Evolutionary conservation across 2,113 vertebrate genomes (phyloP).

Genomic region (Sorex fumeus): DNA sequence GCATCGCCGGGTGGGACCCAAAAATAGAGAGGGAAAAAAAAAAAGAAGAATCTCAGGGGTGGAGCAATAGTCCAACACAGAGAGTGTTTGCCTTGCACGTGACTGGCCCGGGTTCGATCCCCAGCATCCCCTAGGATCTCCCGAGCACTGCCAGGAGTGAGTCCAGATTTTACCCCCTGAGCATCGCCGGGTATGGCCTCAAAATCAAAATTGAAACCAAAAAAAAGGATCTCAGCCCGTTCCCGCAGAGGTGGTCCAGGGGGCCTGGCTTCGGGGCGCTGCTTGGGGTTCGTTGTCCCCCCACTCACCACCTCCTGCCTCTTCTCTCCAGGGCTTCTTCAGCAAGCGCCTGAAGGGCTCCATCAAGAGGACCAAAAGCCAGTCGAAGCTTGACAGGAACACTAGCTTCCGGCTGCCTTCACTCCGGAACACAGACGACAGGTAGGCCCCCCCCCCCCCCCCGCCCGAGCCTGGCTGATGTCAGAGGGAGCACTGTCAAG

Average conservation of each 20-base stretch:
- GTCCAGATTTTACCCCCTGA: no score
- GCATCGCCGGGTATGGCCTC: no score
- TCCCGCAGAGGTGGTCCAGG: background rate
- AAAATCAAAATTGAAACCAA: no score
- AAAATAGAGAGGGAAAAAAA: no score
- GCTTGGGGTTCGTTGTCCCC: background rate
- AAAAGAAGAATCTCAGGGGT: no score
- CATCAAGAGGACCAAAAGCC: slow-evolving; percentile 98
- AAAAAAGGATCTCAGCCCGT: no score
- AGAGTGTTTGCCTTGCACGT: no score
- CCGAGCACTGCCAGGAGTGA: no score
- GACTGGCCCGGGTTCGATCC: no score
- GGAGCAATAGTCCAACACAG: no score
- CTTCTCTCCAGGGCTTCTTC: slow-evolving; percentile 95
- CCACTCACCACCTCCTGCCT: slow-evolving; percentile 77
- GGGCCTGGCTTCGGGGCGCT: background rate
- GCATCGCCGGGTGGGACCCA: no score
- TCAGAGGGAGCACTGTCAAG: background rate
- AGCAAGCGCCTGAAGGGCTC: slow-evolving; percentile 98
- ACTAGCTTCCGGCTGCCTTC: slow-evolving; percentile 96
- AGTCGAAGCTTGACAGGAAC: slow-evolving; percentile 97
- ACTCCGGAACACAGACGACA: slow-evolving; percentile 93
- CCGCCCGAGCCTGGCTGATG: background rate
- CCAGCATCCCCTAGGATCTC: no score
- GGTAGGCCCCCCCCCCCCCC: slow-evolving; percentile 88